Conservation (phyloP, 2,888 invertebrate species). For the Diarsia mendica region DNA sequence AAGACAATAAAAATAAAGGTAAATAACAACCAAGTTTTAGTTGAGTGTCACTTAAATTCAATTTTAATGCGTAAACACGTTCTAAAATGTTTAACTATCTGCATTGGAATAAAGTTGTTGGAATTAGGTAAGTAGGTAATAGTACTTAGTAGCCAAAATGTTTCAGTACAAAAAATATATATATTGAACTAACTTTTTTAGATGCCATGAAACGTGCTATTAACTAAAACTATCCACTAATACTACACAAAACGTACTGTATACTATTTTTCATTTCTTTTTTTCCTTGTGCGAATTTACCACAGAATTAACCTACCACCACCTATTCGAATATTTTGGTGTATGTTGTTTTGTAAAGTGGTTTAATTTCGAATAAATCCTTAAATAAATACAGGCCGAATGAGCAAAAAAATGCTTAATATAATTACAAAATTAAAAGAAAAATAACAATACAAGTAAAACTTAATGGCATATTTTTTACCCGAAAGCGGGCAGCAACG, state of each 20-base stretch:
- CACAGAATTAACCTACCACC: neutral
- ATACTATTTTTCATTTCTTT: neutral
- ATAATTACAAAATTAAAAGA: neutral
- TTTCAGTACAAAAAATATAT: too few relatives aligned
- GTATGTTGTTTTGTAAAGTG: neutral
- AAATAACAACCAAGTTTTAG: neutral
- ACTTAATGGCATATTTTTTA: neutral
- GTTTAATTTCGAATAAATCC: neutral
- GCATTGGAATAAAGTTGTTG: neutral
- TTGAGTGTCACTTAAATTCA: neutral
- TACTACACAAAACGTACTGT: neutral
- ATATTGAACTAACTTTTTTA: too few relatives aligned
- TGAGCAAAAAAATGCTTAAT: neutral
- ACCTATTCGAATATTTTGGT: neutral
- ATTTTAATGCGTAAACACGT: neutral
- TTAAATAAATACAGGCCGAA: neutral
- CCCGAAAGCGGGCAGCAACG: neutral
- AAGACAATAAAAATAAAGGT: conserved; percentile 4
- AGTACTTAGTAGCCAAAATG: too few relatives aligned
- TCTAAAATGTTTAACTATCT: neutral
- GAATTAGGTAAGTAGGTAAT: neutral
- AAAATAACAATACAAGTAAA: neutral
- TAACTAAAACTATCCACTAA: too few relatives aligned
- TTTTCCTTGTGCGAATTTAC: neutral
- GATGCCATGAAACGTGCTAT: too few relatives aligned